Base-by-base conservation (phyloP, 2,113 vertebrate genomes). In the Diphyllodes magnificus region DNA sequence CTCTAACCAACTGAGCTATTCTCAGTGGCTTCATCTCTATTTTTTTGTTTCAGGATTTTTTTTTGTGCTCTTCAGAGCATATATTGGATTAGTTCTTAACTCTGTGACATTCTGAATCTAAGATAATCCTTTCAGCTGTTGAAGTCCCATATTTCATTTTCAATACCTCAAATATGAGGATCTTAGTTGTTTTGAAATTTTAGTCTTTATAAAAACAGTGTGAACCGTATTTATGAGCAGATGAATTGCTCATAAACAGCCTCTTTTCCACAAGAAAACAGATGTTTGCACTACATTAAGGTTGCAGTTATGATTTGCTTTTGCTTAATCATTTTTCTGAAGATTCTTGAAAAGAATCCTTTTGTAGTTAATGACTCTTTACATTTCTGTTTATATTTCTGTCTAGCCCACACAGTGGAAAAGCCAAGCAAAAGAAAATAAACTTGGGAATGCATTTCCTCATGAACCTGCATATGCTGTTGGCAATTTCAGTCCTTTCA, bases 401-500 rank as follows among this genome's bases (percentile, higher is more conserved):
- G 19, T 97, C 89, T 82, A 98, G 97, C 85, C 95, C 70, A 81
- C 94, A 78, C 97, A 98, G 21, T 97, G 98, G 97, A 98, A 98
- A 97, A 97, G 86, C 88, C 97, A 98, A 96, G 96, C 97, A 92
- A 98, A 98, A 93, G 98, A 98, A 92, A 98, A 97, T 90, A 98
- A 98, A 93, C 76, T 93, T 78, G 97, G 96, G 35, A 95, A 93
- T 97, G 85, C 42, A 5, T 98, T 98, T 92, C 42, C 96, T 95
- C 96, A 92, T 92, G 97, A 98, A 33, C 97, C 97, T 95, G 33
- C 96, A 15, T 97, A 95, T 25, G 69, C 95, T 89, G 95, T 97
- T 96, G 96, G 97, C 60, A 98, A 80, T 94, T 98, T 98, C 85
- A 97, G 94, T 96, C 83, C 97, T 96, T 98, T 98, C 89, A 98